These are phyloP conservation scores for Suricata suricatta DNA, from an alignment of 2,113 vertebrate genomes.

Conservation along the genomic window DNA sequence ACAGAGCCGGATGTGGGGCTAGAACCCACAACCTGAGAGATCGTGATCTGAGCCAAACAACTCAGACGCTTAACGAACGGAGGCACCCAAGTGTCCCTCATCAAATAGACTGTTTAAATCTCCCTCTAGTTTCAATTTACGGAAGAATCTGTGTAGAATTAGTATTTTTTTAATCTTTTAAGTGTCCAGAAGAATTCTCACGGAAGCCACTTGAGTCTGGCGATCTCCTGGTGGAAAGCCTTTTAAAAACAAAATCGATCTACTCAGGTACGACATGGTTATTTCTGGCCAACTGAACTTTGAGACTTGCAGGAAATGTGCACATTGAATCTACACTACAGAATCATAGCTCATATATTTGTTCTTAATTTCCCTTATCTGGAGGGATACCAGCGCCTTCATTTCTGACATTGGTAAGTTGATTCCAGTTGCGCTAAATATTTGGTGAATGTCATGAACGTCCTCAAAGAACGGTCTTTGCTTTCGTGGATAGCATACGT, in stretches of 20 bases:
- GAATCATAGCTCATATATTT: neutral
- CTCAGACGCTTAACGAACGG: no score
- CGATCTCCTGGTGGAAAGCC: neutral
- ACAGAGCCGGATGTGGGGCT: no score
- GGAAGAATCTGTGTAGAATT: neutral
- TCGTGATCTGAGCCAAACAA: no score
- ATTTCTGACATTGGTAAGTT: neutral
- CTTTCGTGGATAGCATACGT: neutral
- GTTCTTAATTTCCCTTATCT: neutral
- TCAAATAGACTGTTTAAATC: neutral
- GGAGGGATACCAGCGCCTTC: neutral
- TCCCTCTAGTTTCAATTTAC: neutral
- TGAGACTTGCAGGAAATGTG: neutral
- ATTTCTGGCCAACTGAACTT: rapidly evolving
- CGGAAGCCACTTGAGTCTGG: neutral
- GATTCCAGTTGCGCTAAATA: neutral
- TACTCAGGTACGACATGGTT: neutral
- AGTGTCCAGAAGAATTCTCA: neutral
- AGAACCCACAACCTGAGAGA: no score
- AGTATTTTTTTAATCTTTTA: neutral
- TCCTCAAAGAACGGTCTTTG: neutral
- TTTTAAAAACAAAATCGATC: neutral
- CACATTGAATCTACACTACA: no score
- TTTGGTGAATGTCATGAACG: neutral
- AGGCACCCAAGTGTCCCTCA: no score